phyloP scores from a whole-genome alignment of 2,113 vertebrate species.

The Alethe diademata region DNA sequence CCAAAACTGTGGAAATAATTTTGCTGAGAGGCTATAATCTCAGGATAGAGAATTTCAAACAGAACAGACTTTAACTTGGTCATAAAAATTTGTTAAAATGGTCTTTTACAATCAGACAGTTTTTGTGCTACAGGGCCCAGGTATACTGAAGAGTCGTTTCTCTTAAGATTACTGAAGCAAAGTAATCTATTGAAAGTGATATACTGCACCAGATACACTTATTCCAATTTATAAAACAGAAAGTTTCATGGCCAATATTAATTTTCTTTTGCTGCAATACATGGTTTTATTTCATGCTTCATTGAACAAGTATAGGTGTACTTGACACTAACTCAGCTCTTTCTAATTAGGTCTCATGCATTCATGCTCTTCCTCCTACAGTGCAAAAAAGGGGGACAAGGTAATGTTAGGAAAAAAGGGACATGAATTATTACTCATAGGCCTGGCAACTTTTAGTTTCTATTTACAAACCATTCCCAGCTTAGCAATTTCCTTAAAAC shows the following conservation, averaged over 20 bases:
- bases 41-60: not conserved
- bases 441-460: not conserved
- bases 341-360: not conserved
- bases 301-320: slow-evolving; percentile 11
- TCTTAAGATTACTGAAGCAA: not conserved
- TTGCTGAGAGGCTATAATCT: not conserved
- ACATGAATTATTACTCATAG: not conserved
- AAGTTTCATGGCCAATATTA: not conserved
- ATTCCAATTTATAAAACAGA: slow-evolving; percentile 1
- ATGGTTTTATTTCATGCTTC: slow-evolving; percentile 41
- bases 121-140: not conserved
- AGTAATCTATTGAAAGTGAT: not conserved
- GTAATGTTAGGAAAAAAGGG: not conserved
- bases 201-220: not conserved
- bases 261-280: slow-evolving; percentile 22
- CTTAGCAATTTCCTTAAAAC: not conserved
- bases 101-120: not conserved
- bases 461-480: not conserved
- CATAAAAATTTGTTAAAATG: not conserved
- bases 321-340: not conserved
- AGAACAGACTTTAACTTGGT: not conserved
- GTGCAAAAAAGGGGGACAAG: not conserved
- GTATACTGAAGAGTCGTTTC: not conserved
- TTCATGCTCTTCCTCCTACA: not conserved
- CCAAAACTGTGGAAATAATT: not conserved